These are phyloP conservation scores for Drosophila macrospina DNA, from an alignment of 2,888 invertebrate genomes.

Conservation along the genomic window DNA sequence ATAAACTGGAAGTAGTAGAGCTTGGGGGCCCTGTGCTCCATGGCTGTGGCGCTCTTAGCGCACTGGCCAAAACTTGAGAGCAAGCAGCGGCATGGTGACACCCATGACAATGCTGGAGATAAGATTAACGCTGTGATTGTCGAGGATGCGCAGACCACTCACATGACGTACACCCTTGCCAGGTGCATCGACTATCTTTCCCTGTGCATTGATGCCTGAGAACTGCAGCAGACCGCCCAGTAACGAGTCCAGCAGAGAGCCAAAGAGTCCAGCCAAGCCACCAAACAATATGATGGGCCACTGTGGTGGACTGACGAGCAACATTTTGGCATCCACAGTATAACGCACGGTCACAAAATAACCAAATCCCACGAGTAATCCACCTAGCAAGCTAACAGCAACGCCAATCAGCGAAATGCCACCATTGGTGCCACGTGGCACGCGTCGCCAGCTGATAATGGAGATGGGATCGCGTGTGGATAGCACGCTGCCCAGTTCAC, in stretches of 20 bases:
- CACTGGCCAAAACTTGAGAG: constrained; percentile 87
- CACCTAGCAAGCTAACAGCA: constrained; percentile 86
- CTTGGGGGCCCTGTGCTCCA: neutral
- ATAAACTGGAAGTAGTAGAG: constrained; percentile 9
- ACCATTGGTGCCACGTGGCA: constrained; percentile 95
- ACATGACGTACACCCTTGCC: constrained; percentile 90
- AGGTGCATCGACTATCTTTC: constrained; percentile 90
- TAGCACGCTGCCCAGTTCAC: constrained; percentile 93
- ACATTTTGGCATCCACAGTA: constrained; percentile 87
- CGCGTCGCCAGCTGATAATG: constrained; percentile 90
- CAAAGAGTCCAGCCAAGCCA: constrained; percentile 90
- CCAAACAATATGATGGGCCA: constrained; percentile 92
- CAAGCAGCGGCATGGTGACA: constrained; percentile 89
- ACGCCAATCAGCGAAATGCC: constrained; percentile 90
- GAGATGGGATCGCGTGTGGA: constrained; percentile 89
- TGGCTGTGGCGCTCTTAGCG: constrained; percentile 47
- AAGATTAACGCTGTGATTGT: constrained; percentile 95
- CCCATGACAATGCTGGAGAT: constrained; percentile 92
- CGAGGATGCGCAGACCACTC: constrained; percentile 90
- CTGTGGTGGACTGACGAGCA: constrained; percentile 89
- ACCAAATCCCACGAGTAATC: constrained; percentile 89
- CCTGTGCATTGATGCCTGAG: constrained; percentile 91
- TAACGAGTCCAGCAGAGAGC: constrained; percentile 93
- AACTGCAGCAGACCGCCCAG: constrained; percentile 94
- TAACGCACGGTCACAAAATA: constrained; percentile 90